Evolutionary conservation across 2,113 vertebrate genomes (phyloP), one percentile per base, ranked within the genome.

Genomic region (Phocoena phocoena): DNA sequence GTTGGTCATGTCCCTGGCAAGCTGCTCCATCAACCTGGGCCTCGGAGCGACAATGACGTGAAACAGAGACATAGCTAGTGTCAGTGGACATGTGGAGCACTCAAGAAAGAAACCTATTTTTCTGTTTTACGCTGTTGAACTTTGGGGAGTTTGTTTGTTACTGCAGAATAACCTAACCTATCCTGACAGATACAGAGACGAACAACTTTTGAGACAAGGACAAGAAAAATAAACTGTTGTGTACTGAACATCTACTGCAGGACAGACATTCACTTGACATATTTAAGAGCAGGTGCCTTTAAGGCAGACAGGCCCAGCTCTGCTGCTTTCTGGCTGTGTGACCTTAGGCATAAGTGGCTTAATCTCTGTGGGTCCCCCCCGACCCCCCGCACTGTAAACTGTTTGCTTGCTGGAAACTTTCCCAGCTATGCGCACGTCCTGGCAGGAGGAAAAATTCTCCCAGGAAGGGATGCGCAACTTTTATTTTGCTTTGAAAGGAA

Each of bases 401-500:
- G n/a, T 25, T 67, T 4, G n/a, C 65, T 70, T 41, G 60, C 67
- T 82, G 36, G 60, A 53, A 81, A 76, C 50, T 20, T 79, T 33
- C 76, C 80, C 47, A 68, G 74, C n/a, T 38, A 38, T 3, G 8
- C 15, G 11, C 33, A 36, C 92, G 41, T 76, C 41, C 62, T 58
- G 53, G 41, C n/a, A 47, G 81, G 38, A 23, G 23, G 60, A 81
- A 71, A 77, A 38, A 87, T 65, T 90, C 74, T 87, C 55, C 53
- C 68, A 63, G 70, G 41, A 94, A 90, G 36, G 44, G 25, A 38
- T 31, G 25, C 36, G 47, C 63, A 88, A 91, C 25, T 67, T 41
- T 55, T 25, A 60, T n/a, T 67, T 88, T 92, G 70, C 76, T 93
- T 31, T 96, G 94, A 58, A 87, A 87, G 36, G 41, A 88, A 44